Evolutionary conservation across 2,888 invertebrate species (phyloP).

Genomic region (Drosophila meridionalis): DNA sequence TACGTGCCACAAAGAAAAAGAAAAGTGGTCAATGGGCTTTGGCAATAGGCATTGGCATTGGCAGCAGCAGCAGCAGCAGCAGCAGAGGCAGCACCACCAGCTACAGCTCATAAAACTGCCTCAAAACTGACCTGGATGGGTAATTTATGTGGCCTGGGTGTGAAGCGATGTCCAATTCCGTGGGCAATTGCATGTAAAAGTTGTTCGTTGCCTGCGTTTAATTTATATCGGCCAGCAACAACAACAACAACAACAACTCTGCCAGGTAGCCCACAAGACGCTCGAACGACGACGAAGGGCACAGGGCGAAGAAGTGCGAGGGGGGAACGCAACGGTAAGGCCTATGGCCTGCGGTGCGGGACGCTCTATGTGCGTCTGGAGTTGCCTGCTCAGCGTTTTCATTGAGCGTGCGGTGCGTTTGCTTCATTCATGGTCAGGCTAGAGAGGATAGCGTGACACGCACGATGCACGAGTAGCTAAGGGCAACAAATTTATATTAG

Average conservation of each 20-base stretch:
- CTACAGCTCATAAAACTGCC: slow-evolving; percentile 63
- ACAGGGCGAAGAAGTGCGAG: background rate
- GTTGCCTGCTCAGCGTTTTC: slow-evolving; percentile 70
- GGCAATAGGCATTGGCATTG: slow-evolving; percentile 26
- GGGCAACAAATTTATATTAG: background rate
- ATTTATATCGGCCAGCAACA: slow-evolving; percentile 66
- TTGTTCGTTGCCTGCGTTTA: slow-evolving; percentile 73
- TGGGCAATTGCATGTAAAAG: slow-evolving; percentile 78
- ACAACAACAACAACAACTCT: slow-evolving; percentile 23
- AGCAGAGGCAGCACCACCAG: slow-evolving; percentile 5
- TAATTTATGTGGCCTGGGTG: slow-evolving; percentile 74
- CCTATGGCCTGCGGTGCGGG: background rate
- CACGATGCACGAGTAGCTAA: slow-evolving; percentile 1
- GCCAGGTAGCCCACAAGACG: slow-evolving; percentile 57
- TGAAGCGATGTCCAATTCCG: slow-evolving; percentile 63
- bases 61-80: background rate
- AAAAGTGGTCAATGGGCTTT: slow-evolving; percentile 13
- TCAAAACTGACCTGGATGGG: slow-evolving; percentile 74
- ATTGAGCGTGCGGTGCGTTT: slow-evolving; percentile 58
- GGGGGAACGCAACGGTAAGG: background rate
- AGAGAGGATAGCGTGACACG: slow-evolving; percentile 37
- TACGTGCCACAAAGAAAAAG: slow-evolving; percentile 54
- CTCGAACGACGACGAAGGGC: background rate
- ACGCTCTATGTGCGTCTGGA: slow-evolving; percentile 16
- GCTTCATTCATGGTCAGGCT: slow-evolving; percentile 30